phyloP scores from a whole-genome alignment of 2,888 invertebrate species.

The Nomada ferruginata region DNA sequence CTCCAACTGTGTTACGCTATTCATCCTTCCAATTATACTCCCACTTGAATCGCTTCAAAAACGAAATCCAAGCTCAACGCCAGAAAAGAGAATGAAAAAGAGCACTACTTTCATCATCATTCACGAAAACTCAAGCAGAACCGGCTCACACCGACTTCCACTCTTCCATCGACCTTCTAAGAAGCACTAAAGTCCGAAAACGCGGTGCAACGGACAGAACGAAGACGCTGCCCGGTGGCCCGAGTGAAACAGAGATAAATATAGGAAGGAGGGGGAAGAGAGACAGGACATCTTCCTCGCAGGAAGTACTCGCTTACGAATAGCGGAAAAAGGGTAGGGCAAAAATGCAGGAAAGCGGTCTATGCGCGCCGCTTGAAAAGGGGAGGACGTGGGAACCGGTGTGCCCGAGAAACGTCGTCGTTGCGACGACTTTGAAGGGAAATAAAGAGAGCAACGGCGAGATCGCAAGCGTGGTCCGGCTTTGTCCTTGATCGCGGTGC shows the following conservation, averaged over 20 bases:
- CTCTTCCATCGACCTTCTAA: neutral
- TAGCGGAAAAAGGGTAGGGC: conserved; percentile 64
- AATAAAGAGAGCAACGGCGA: conserved; percentile 49
- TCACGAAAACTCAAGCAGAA: neutral
- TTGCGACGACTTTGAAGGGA: conserved; percentile 58
- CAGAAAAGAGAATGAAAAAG: neutral
- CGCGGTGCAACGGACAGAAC: neutral
- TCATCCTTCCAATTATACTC: too few species aligned
- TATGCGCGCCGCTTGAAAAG: conserved; percentile 19
- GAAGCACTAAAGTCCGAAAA: neutral
- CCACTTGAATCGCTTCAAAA: too few species aligned
- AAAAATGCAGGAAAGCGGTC: conserved; percentile 49
- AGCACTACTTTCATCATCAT: neutral
- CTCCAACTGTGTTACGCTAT: too few species aligned
- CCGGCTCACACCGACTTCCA: neutral
- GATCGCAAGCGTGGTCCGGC: conserved; percentile 40
- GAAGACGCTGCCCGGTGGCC: conserved; percentile 8
- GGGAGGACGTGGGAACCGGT: conserved; percentile 20
- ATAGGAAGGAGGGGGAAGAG: neutral
- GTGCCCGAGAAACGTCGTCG: conserved; percentile 19
- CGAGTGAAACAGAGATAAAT: too few species aligned
- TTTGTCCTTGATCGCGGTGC: conserved; percentile 59
- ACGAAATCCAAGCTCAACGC: neutral
- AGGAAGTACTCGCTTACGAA: conserved; percentile 76
- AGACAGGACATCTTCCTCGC: conserved; percentile 63